A percentile compares a stretch with the other conserved stretches of the same genome.
Conservation (phyloP, 2,797 vertebrate species). For the Periophthalmus magnuspinnatus region DNA sequence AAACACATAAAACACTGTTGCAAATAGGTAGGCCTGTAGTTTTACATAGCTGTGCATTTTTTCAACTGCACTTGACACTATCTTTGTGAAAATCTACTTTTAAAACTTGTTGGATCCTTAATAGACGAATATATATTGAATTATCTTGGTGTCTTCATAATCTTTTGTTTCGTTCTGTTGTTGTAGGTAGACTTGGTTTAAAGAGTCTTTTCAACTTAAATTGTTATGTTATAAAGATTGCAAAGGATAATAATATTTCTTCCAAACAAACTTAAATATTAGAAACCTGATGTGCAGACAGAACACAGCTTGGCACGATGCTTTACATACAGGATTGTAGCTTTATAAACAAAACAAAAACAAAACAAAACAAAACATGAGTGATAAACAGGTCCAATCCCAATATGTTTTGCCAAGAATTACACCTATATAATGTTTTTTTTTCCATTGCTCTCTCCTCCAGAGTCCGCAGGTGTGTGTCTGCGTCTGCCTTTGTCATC, state of each 20-base stretch:
- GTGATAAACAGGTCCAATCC: neutral
- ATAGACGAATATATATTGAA: too few relatives aligned
- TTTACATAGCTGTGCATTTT: too few relatives aligned
- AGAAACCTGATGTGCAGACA: neutral
- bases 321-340: neutral
- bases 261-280: neutral
- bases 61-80: too few relatives aligned
- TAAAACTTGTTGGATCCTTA: too few relatives aligned
- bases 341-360: neutral
- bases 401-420: neutral
- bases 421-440: neutral
- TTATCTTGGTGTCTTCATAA: too few relatives aligned
- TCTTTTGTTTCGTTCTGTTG: too few relatives aligned
- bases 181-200: too few relatives aligned
- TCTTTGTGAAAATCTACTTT: too few relatives aligned
- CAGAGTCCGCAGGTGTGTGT: neutral
- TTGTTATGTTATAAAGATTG: too few relatives aligned
- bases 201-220: neutral
- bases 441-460: neutral
- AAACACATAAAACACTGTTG: too few relatives aligned
- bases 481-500: neutral
- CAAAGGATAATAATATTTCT: neutral
- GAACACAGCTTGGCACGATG: neutral
- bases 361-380: too few relatives aligned
- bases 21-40: too few relatives aligned